Conservation (phyloP, 64 coral and sea anemone genomes). For the Exaiptasia diaphana region DNA sequence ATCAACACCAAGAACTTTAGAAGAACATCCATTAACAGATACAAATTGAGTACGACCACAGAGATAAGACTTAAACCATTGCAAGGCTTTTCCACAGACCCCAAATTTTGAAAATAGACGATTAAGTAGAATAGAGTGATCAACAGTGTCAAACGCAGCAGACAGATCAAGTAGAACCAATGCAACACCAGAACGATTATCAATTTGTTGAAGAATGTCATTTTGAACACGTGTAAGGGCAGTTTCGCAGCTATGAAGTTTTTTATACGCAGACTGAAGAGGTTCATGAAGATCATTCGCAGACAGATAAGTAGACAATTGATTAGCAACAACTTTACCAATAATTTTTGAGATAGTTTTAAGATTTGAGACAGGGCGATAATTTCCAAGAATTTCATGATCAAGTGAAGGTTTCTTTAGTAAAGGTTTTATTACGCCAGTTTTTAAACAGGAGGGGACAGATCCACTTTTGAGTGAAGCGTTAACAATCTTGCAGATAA, state of each 20-base stretch:
- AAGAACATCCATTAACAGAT: not conserved
- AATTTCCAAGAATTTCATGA: not conserved
- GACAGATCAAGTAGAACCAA: conserved; percentile 24
- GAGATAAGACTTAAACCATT: conserved; percentile 18
- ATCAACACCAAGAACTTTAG: not conserved
- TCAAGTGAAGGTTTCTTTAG: conserved; percentile 15
- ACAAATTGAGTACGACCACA: not conserved
- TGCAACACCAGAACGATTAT: not conserved
- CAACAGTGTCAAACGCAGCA: conserved; percentile 28
- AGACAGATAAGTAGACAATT: not conserved
- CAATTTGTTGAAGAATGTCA: conserved; percentile 7
- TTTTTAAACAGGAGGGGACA: not conserved
- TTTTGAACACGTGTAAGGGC: conserved; percentile 17
- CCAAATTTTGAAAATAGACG: not conserved
- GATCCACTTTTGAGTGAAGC: not conserved
- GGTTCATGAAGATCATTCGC: not conserved
- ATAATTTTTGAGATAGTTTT: not conserved
- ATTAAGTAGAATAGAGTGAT: not conserved
- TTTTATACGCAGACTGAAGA: not conserved
- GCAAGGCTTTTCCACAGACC: not conserved
- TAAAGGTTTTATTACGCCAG: not conserved
- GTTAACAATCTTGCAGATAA: not conserved
- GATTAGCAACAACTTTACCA: conserved; percentile 7
- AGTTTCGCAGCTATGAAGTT: not conserved
- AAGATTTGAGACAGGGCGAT: conserved; percentile 24